phyloP scores from a whole-genome alignment of 2,888 invertebrate genomes.

The Hyles lineata region DNA sequence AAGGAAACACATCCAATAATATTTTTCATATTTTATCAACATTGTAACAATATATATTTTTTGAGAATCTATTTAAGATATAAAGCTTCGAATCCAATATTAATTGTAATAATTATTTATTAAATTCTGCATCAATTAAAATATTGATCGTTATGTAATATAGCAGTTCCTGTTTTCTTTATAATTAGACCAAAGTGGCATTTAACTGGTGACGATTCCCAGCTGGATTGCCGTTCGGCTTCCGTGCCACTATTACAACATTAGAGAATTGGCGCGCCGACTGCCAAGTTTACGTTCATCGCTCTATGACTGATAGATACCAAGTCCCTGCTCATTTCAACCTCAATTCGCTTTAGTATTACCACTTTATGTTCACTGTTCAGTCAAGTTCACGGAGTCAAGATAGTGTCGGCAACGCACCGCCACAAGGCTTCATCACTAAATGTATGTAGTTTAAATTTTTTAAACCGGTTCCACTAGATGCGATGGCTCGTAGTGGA shows the following conservation, averaged over 20 bases:
- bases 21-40: background rate
- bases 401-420: background rate
- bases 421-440: constrained; percentile 25
- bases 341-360: constrained; percentile 23
- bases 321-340: constrained; percentile 7
- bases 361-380: background rate
- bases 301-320: constrained; percentile 6
- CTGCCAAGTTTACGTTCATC: constrained; percentile 18
- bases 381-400: constrained; percentile 25
- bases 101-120: too few relatives aligned
- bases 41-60: too few relatives aligned
- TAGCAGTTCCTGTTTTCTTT: background rate
- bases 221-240: constrained; percentile 5
- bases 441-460: constrained; percentile 51
- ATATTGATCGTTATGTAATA: background rate
- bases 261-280: background rate
- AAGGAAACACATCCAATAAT: background rate
- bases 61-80: too few relatives aligned
- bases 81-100: too few relatives aligned
- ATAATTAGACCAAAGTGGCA: background rate
- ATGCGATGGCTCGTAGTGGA: constrained; percentile 68
- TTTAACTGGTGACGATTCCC: background rate
- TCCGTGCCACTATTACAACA: constrained; percentile 5
- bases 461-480: constrained; percentile 70
- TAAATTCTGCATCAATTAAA: background rate